phyloP scores from a whole-genome alignment of 1,140 invertebrate genomes.

The Potamilus streckersoni region DNA sequence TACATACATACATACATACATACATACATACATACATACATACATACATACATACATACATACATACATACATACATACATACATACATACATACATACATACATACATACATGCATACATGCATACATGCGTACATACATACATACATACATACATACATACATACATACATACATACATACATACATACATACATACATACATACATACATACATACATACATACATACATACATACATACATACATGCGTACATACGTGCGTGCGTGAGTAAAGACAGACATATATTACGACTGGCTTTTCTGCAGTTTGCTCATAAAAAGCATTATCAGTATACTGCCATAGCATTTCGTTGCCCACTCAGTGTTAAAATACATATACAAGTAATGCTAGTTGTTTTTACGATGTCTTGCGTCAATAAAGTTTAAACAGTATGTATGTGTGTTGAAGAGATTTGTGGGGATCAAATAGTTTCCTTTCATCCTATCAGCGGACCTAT shows the following conservation, averaged over 20 bases:
- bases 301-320: no score
- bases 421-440: no score
- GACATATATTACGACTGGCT: background rate
- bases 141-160: constrained; percentile 27
- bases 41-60: constrained; percentile 30
- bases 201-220: constrained; percentile 30
- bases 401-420: no score
- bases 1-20: constrained; percentile 30
- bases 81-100: constrained; percentile 28
- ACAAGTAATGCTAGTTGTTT: no score
- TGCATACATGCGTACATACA: no score
- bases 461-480: no score
- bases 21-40: constrained; percentile 29
- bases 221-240: constrained; percentile 30
- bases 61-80: constrained; percentile 29
- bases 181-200: constrained; percentile 30
- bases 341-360: no score
- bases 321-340: no score
- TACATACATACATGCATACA: constrained; percentile 32
- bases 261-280: constrained; percentile 18
- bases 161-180: constrained; percentile 30
- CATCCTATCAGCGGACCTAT: no score
- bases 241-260: constrained; percentile 32
- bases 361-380: no score
- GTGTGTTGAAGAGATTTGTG: no score